These are phyloP conservation scores for Petrosia ficiformis DNA, from an alignment of 37 sponge, comb jelly and placozoan genomes.

Conservation along the genomic window DNA sequence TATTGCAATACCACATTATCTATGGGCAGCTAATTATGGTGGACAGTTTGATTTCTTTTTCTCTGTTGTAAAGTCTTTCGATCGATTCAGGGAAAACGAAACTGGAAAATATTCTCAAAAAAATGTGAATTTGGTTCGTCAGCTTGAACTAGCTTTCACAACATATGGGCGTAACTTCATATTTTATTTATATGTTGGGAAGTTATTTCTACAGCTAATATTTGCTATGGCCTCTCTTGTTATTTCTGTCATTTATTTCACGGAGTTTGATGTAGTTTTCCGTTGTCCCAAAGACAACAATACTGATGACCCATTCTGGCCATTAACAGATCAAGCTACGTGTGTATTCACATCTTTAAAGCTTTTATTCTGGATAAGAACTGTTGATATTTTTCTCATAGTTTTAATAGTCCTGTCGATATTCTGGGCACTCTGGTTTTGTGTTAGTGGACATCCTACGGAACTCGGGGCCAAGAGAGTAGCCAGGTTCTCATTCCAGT, in stretches of 20 bases:
- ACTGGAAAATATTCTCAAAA: conserved; percentile 35
- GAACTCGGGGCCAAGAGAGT: conserved; percentile 33
- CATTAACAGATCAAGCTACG: not conserved
- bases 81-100: conserved; percentile 37
- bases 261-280: conserved; percentile 37
- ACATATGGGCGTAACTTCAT: conserved; percentile 40
- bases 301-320: conserved; percentile 22
- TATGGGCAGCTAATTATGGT: conserved; percentile 50
- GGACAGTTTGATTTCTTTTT: conserved; percentile 60
- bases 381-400: conserved; percentile 45
- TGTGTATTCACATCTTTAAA: conserved; percentile 35
- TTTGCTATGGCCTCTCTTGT: conserved; percentile 19
- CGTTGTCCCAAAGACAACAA: conserved; percentile 37
- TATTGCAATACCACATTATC: conserved; percentile 47
- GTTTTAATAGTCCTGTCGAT: conserved; percentile 22
- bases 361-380: conserved; percentile 41
- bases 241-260: conserved; percentile 23
- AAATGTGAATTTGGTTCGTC: conserved; percentile 29
- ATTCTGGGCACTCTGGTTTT: conserved; percentile 50
- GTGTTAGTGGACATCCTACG: conserved; percentile 24
- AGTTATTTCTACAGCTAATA: conserved; percentile 24
- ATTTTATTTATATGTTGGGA: conserved; percentile 27
- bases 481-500: conserved; percentile 41
- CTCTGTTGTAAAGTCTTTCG: conserved; percentile 24
- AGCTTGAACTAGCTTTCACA: conserved; percentile 31